Conservation (phyloP, 2,113 vertebrate species). For the Hippocampus abdominalis region DNA sequence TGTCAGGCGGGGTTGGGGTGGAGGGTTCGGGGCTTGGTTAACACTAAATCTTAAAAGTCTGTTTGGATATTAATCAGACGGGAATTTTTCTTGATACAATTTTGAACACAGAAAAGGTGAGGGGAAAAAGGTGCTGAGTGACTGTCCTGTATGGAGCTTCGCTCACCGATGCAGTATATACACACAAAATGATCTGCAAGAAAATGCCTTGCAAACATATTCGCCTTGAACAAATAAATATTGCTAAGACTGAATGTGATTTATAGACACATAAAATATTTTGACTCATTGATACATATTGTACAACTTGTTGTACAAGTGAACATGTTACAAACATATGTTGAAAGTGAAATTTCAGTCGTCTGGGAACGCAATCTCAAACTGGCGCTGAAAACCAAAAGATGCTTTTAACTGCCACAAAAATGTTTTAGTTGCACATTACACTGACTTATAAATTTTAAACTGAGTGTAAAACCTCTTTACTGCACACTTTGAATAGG, state of each 20-base stretch:
- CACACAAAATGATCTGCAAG: neutral
- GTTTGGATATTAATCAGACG: too few relatives aligned
- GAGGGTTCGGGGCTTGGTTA: neutral
- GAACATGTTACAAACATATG: too few relatives aligned
- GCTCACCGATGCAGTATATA: neutral
- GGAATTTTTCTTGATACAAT: slow-evolving; percentile 14
- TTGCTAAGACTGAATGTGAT: neutral
- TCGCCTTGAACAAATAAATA: neutral
- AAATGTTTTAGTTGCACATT: too few relatives aligned
- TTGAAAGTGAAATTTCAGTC: too few relatives aligned
- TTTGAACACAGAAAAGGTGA: slow-evolving; percentile 37
- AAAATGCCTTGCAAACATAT: neutral
- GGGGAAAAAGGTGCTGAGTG: slow-evolving; percentile 8
- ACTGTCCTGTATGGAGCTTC: slow-evolving; percentile 2
- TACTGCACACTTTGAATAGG: too few relatives aligned
- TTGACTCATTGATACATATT: too few relatives aligned
- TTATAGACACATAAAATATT: neutral
- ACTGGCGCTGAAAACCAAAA: too few relatives aligned
- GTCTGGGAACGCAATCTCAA: too few relatives aligned
- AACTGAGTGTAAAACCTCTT: too few relatives aligned
- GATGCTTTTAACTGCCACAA: too few relatives aligned
- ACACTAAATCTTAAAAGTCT: neutral
- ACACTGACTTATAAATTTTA: too few relatives aligned
- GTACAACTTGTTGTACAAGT: too few relatives aligned
- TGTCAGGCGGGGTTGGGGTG: neutral